phyloP scores from a whole-genome alignment of 2,113 vertebrate species.

The Oxyruncus cristatus region DNA sequence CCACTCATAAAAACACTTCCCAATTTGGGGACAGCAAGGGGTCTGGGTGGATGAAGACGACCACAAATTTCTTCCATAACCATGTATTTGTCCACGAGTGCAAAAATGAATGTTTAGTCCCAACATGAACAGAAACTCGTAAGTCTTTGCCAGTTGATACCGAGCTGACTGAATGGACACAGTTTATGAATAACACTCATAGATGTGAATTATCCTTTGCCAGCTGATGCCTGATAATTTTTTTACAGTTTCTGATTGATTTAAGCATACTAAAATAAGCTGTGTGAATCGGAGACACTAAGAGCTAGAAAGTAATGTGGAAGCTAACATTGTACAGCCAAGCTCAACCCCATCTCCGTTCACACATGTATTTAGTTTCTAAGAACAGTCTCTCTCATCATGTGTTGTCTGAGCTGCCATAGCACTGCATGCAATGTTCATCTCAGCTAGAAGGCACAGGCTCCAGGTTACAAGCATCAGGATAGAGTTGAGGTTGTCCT shows the following conservation, averaged over 20 bases:
- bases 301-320: neutral
- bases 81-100: neutral
- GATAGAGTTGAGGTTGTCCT: neutral
- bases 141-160: neutral
- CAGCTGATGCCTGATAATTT: neutral
- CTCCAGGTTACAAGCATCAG: neutral
- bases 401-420: neutral
- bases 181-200: neutral
- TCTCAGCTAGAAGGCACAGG: neutral
- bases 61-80: neutral
- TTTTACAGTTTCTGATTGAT: neutral
- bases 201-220: neutral
- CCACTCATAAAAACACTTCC: neutral
- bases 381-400: neutral
- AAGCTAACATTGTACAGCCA: neutral
- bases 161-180: neutral
- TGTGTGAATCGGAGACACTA: neutral
- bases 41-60: neutral
- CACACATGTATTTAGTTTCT: neutral
- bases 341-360: neutral
- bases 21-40: neutral
- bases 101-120: neutral
- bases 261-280: neutral
- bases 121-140: neutral
- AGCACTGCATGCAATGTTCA: neutral